Evolutionary conservation across 2,888 invertebrate genomes (phyloP).

Genomic region (Chymomyza caudatula): DNA sequence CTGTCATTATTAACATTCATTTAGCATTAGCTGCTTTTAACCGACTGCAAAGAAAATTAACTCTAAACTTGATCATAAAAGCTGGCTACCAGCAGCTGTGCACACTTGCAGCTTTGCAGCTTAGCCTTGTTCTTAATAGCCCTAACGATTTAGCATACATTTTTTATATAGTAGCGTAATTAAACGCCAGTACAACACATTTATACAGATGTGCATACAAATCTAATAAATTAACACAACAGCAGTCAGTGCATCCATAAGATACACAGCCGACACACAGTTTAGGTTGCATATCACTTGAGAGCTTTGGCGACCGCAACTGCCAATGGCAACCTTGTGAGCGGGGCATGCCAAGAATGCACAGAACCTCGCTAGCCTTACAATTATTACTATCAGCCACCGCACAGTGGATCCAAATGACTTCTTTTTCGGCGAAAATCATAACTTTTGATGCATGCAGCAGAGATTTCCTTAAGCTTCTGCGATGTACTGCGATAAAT

Average conservation of each 20-base stretch:
- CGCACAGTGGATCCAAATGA: neutral
- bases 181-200: slow-evolving; percentile 34
- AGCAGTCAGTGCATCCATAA: neutral
- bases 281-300: neutral
- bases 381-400: neutral
- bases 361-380: neutral
- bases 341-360: neutral
- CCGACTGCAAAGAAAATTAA: neutral
- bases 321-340: neutral
- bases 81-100: neutral
- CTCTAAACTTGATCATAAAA: neutral
- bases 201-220: neutral
- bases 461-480: too few relatives aligned
- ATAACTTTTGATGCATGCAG: too few relatives aligned
- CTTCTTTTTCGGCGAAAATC: too few relatives aligned
- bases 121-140: slow-evolving; percentile 67
- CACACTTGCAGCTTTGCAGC: neutral
- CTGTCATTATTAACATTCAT: neutral
- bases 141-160: slow-evolving; percentile 36
- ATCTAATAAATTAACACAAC: neutral
- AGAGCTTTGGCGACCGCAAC: neutral
- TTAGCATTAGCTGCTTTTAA: too few relatives aligned
- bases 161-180: slow-evolving; percentile 43
- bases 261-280: neutral
- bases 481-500: too few relatives aligned